Evolutionary conservation across 2,888 invertebrate genomes (phyloP), one percentile per base, ranked within the genome.

Genomic region (Xestia sexstrigata): DNA sequence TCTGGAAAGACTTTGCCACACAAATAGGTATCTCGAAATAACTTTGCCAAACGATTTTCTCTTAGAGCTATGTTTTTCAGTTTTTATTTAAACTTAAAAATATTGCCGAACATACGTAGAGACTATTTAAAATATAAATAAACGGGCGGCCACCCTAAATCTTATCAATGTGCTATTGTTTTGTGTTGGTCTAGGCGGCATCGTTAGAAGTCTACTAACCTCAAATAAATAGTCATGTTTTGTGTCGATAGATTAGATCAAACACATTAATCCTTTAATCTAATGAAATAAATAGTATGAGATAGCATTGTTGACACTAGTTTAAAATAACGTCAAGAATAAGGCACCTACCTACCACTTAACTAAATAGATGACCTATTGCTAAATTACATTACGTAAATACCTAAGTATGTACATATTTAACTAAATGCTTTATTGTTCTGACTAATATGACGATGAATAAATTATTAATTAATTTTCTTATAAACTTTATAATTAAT

Each of bases 181-280:
- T 65, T 23, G 1, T 39, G 39, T 63, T n/a, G n/a, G 39, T n/a
- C 11, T n/a, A 82, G 35, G 52, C 78, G 76, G 82, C 30, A 47
- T 76, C 7, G 17, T 26, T 63, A 82, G 23, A 47, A 82, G 45
- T 62, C 6, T 49, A 42, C 9, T 39, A 42, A 60, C 30, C n/a
- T 35, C 13, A 45, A 39, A 81, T 78, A 62, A 45, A 74, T 35
- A 60, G 49, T 23, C 1, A 47, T 39, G 45, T 55, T 55, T 76
- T 47, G 20, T 26, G 23, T 30, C 39, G 8, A 17, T 52, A 45
- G 76, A 78, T 78, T 35, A n/a, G 30, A 82, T 47, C 2, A 13
- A 45, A 42, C 30, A 26, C 35, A 23, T 5, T 74, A 77, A 62
- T 74, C 74, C 49, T 9, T 62, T 74, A 73, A 74, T 45, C 42